Percentiles rank a stretch among this genome's conserved stretches.
Evolutionary conservation across 53 echinoderm and acorn worm genomes (phyloP).

Genomic region (Luidia sarsii): DNA sequence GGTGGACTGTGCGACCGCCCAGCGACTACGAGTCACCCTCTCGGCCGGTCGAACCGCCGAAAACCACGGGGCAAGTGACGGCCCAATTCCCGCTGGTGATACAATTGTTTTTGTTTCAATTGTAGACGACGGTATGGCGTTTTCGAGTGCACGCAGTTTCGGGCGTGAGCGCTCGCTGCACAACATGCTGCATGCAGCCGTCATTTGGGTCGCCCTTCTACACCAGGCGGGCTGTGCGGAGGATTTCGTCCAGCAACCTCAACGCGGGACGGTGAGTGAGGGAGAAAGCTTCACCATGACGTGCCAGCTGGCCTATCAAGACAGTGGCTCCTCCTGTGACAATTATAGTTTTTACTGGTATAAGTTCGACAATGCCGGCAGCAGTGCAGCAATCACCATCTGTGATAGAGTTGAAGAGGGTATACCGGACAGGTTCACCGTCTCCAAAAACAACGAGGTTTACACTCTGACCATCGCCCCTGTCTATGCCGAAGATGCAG

Average conservation of each 20-base stretch:
- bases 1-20: too few species aligned
- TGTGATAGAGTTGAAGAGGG: background rate
- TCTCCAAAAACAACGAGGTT: background rate
- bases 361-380: background rate
- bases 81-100: too few species aligned
- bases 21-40: too few species aligned
- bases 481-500: background rate
- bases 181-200: too few species aligned
- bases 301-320: background rate
- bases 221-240: too few species aligned
- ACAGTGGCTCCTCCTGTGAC: background rate
- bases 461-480: background rate
- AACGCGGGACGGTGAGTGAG: conserved; percentile 12
- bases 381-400: background rate
- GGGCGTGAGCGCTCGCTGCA: too few species aligned
- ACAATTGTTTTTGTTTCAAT: too few species aligned
- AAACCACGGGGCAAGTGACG: too few species aligned
- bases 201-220: background rate
- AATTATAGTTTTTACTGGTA: background rate
- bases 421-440: background rate
- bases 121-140: too few species aligned
- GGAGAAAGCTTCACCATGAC: conserved; percentile 12
- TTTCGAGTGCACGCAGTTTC: too few species aligned
- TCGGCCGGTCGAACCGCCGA: too few species aligned
- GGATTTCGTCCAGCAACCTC: background rate